phyloP scores from a whole-genome alignment of 2,113 vertebrate genomes.

The Meriones unguiculatus region DNA sequence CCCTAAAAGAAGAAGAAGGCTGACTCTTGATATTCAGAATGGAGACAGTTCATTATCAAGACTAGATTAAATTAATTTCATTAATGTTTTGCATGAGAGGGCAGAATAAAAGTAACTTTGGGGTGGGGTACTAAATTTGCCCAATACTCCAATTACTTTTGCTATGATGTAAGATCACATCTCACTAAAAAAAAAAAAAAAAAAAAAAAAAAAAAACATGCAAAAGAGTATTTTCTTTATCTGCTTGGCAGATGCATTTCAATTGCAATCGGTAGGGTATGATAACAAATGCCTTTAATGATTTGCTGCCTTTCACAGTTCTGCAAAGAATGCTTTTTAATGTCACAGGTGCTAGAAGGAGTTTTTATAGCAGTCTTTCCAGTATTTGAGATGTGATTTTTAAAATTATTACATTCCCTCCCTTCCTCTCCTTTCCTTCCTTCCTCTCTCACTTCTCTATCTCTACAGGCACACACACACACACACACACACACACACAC shows the following conservation, averaged over 20 bases:
- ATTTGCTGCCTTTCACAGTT: neutral
- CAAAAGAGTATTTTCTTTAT: slow-evolving; percentile 19
- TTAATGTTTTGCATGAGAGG: slow-evolving; percentile 49
- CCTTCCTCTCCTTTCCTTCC: neutral
- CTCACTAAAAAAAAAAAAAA: slow-evolving; percentile 25
- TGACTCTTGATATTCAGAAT: slow-evolving; percentile 28
- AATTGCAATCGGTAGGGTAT: slow-evolving; percentile 28
- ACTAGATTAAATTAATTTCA: slow-evolving; percentile 49
- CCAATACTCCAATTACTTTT: slow-evolving; percentile 19
- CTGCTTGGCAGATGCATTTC: slow-evolving; percentile 46
- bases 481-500: neutral
- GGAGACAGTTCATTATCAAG: neutral
- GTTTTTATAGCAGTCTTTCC: slow-evolving; percentile 24
- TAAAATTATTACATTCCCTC: neutral
- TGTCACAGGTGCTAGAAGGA: slow-evolving; percentile 11
- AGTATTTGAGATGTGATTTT: slow-evolving; percentile 28
- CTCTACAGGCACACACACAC: neutral
- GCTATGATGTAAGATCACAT: slow-evolving; percentile 34
- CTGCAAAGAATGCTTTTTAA: slow-evolving; percentile 33
- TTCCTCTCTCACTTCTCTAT: neutral
- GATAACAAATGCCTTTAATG: slow-evolving; percentile 25
- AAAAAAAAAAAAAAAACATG: neutral
- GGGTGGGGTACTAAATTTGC: neutral
- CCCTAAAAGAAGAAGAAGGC: slow-evolving; percentile 4
- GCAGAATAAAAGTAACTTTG: neutral